Evolutionary conservation across 2,113 vertebrate genomes (phyloP), one percentile per base, ranked within the genome.

Genomic region (Lophotis ruficrista): DNA sequence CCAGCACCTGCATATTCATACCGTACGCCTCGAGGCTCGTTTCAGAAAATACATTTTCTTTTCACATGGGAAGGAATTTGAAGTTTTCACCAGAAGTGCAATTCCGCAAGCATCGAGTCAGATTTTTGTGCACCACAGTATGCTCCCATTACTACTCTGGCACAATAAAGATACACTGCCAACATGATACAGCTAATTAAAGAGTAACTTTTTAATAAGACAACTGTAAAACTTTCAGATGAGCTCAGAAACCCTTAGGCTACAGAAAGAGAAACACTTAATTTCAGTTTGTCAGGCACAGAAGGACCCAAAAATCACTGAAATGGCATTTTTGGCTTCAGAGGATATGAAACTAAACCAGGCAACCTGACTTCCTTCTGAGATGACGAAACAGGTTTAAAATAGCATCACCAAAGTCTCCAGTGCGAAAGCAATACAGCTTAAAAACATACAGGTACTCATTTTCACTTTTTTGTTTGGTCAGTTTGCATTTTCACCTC

Each of bases 1-100:
- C 0, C 0, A 70, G 56, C 31, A 11, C 54, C 54, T 24, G 7
- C 23, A 6, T 4, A 7, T 3, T 35, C 38, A 14, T 4, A 18
- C 28, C 9, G 0, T 2, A 31, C 15, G 4, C 66, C 66, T 30
- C 51, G 3, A 20, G 37, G 75, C 17, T 18, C 28, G 10, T 48
- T 35, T 16, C 61, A 54, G n/a, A 7, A 48, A 1, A 58, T 1
- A 3, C 10, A 31, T 31, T 38, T 57, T 38, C 24, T 58, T 80
- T 15, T 62, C 16, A 15, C 1, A 7, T 6, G 33, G 37, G 75
- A 51, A 88, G 35, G 10, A 47, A 33, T 2, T 4, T 1, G 1
- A 30, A 37, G 12, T 9, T 83, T 51, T 24, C 28, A 27, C 41
- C 4, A 25, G 14, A 56, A 83, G 7, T 20, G 10, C n/a, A 21